Evolutionary conservation across 92 coral and sea anemone species (phyloP).

Genomic region (Metridium senile): DNA sequence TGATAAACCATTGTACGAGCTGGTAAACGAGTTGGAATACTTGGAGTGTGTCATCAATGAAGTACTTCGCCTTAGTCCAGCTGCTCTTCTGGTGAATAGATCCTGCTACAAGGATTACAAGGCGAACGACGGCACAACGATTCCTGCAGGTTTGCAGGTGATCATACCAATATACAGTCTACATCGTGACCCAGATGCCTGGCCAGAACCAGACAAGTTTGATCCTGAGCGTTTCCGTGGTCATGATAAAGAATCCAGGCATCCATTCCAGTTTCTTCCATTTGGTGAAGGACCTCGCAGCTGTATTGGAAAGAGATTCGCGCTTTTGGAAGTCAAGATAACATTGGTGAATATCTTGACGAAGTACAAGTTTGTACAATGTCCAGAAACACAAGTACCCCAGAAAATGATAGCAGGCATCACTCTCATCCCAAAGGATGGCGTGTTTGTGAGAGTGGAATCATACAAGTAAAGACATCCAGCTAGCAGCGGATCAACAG

Average conservation of each 20-base stretch:
- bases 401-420: slow-evolving; percentile 35
- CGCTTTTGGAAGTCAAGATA: slow-evolving; percentile 51
- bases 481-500: too few relatives aligned
- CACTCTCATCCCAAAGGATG: slow-evolving; percentile 47
- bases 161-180: slow-evolving; percentile 53
- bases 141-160: slow-evolving; percentile 60
- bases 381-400: slow-evolving; percentile 62
- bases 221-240: slow-evolving; percentile 82
- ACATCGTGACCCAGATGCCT: slow-evolving; percentile 68
- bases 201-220: slow-evolving; percentile 69
- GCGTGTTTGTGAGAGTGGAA: slow-evolving; percentile 47
- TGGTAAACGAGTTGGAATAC: slow-evolving; percentile 70
- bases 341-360: slow-evolving; percentile 58
- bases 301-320: slow-evolving; percentile 66
- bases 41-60: slow-evolving; percentile 72
- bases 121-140: slow-evolving; percentile 33
- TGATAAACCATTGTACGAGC: slow-evolving; percentile 56
- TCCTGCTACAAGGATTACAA: slow-evolving; percentile 45
- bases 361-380: slow-evolving; percentile 55
- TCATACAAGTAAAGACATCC: slow-evolving; percentile 40
- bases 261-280: slow-evolving; percentile 66
- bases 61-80: slow-evolving; percentile 60
- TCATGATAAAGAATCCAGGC: slow-evolving; percentile 52
- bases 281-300: slow-evolving; percentile 70
- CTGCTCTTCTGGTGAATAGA: slow-evolving; percentile 46